A percentile compares a stretch with the other conserved stretches of the same genome.
phyloP scores from a whole-genome alignment of 2,113 vertebrate genomes.

The Athene cunicularia region DNA sequence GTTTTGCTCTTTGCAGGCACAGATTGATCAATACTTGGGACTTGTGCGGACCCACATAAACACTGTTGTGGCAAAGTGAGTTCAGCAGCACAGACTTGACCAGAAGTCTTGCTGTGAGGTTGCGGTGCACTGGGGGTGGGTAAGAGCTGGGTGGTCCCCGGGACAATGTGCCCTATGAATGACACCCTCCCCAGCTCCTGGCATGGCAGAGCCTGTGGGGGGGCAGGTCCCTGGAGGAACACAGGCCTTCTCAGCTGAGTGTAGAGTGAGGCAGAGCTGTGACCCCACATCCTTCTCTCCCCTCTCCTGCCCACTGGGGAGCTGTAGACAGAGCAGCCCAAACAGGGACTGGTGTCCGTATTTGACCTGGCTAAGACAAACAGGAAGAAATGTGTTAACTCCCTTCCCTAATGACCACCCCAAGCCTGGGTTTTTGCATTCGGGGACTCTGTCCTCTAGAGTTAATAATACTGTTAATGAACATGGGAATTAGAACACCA shows the following conservation, averaged over 20 bases:
- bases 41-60: slow-evolving; percentile 96
- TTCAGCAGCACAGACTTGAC: slow-evolving; percentile 1
- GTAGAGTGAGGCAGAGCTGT: not conserved
- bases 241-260: not conserved
- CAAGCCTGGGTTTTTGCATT: not conserved
- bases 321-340: not conserved
- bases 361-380: not conserved
- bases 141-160: not conserved
- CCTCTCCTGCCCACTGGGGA: not conserved
- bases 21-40: slow-evolving; percentile 97
- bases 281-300: not conserved
- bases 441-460: no score
- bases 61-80: slow-evolving; percentile 96
- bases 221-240: not conserved
- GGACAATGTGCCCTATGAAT: rapidly evolving
- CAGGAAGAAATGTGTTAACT: not conserved
- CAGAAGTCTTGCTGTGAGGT: not conserved
- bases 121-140: not conserved
- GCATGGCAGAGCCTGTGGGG: not conserved
- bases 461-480: not conserved
- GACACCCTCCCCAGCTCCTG: not conserved
- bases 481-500: not conserved
- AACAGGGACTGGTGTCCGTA: not conserved
- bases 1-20: slow-evolving; percentile 81
- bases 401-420: not conserved